Evolutionary conservation across 2,888 invertebrate genomes (phyloP), one percentile per base, ranked within the genome.

Genomic region (Eilema caniola): DNA sequence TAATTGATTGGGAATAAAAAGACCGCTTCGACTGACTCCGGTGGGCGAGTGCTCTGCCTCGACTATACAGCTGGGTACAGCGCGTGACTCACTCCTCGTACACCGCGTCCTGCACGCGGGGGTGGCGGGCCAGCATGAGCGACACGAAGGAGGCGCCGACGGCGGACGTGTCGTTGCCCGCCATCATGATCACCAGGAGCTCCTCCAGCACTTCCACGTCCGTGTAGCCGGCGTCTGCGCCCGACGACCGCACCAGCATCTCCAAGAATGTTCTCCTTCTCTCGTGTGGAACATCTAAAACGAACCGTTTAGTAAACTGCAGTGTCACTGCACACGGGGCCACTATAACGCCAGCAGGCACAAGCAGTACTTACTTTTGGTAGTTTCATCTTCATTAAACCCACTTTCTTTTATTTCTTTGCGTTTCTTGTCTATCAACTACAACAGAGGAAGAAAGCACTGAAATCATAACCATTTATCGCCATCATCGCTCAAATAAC

Each of bases 121-220:
- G 84, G 41, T 89, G 75, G 31, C 72, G 77, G 0, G 87, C 79
- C 33, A 91, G 73, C 84, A 90, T 80, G 7, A 85, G 69, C 4
- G 81, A 62, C 0, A 84, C 83, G 62, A 87, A 90, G 1, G 83
- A 80, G 0, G 79, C 66, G 0, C 83, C 86, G 0, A 88, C 86
- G 0, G 90, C 88, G 0, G 89, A 84, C 0, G 89, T 90, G 67
- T 90, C 91, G 1, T 87, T 89, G 0, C 88, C 90, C 23, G 90
- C 91, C 4, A 87, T 28, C 14, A 86, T 31, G 10, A 90, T 67
- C 0, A 89, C 86, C 23, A 89, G 28, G 0, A 79, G 75, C 67
- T 91, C 91, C 31, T 91, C 90, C 3, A 80, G 76, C 0, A 91
- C 72, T 61, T 88, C 87, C 1, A 76, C 4, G 23, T 88, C 81